Conservation (phyloP, 2,113 vertebrate species). For the Scolopax mira region DNA sequence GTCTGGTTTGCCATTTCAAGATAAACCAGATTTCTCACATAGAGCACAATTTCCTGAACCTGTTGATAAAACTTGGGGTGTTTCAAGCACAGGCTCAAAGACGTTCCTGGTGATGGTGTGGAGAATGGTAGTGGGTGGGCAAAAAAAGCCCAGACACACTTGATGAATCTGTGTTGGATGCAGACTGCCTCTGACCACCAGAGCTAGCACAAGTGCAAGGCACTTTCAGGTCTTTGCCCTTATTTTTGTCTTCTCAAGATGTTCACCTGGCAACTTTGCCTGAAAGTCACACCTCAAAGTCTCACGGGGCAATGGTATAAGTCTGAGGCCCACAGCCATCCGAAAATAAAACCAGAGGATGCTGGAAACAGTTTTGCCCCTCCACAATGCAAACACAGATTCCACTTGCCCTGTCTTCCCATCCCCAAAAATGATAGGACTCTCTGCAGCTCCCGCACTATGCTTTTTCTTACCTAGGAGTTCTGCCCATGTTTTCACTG, state of each 20-base stretch:
- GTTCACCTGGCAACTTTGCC: background rate
- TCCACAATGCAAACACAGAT: background rate
- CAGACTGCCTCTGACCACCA: background rate
- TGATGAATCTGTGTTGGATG: background rate
- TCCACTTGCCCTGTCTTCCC: background rate
- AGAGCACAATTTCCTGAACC: background rate
- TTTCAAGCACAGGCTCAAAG: background rate
- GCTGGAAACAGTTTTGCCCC: background rate
- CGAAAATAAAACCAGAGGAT: background rate
- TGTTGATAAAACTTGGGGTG: background rate
- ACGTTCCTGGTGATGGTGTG: rapidly evolving
- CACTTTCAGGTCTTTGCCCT: background rate
- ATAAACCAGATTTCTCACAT: background rate
- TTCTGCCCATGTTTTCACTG: background rate
- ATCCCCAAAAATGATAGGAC: background rate
- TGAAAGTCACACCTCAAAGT: background rate
- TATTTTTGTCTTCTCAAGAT: background rate
- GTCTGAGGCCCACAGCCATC: background rate
- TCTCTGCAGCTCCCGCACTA: background rate
- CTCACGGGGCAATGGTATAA: background rate
- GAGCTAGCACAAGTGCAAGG: background rate
- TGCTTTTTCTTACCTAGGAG: background rate
- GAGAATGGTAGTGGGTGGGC: too few species aligned
- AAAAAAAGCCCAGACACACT: background rate
- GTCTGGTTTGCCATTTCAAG: background rate